Conservation (phyloP, 2,888 invertebrate species). For the Formica aserva region DNA sequence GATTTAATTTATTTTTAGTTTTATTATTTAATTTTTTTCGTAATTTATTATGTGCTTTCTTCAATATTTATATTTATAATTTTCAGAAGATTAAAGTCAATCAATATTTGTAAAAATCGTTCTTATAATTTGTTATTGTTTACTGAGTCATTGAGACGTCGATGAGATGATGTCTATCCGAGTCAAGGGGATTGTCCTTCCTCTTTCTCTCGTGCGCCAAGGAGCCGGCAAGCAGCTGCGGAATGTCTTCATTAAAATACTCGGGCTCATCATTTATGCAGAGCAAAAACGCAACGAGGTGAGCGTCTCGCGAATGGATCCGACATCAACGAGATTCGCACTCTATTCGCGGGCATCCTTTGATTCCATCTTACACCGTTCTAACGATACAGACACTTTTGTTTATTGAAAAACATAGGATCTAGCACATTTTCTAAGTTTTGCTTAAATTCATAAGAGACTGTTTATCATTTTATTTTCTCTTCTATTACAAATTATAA, state of each 20-base stretch:
- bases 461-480: background rate
- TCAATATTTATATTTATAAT: background rate
- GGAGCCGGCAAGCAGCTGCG: conserved; percentile 78
- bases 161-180: conserved; percentile 66
- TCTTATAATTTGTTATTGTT: conserved; percentile 28
- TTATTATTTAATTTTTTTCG: background rate
- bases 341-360: conserved; percentile 54
- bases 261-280: conserved; percentile 83
- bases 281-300: conserved; percentile 83
- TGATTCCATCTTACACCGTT: conserved; percentile 55
- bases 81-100: conserved; percentile 2
- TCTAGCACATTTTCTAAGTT: background rate
- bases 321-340: conserved; percentile 51
- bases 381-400: background rate
- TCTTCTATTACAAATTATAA: background rate
- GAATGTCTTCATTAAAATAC: conserved; percentile 85
- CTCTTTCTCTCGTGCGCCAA: conserved; percentile 75
- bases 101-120: background rate
- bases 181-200: conserved; percentile 65
- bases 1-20: background rate
- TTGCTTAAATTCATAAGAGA: background rate
- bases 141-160: conserved; percentile 60
- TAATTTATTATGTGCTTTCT: background rate
- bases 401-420: background rate
- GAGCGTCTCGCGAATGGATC: conserved; percentile 58